These are phyloP conservation scores for Hemibagrus wyckioides DNA, from an alignment of 2,113 vertebrate genomes.

Conservation along the genomic window DNA sequence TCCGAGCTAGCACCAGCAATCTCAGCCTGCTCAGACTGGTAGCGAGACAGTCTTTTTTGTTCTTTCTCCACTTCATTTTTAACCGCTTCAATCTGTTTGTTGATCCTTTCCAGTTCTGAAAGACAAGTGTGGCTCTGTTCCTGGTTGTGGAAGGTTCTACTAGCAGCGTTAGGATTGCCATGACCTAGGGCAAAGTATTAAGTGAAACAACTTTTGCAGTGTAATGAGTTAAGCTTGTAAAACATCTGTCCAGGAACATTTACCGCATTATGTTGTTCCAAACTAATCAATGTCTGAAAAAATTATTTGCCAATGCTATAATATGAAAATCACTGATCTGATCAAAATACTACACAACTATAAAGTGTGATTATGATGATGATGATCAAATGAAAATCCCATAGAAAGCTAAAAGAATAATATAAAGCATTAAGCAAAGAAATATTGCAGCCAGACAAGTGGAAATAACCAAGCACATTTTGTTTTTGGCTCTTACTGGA, in stretches of 20 bases:
- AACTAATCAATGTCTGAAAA: neutral
- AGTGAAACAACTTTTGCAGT: neutral
- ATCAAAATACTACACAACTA: neutral
- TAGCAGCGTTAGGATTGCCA: slow-evolving; percentile 42
- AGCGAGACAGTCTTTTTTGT: slow-evolving; percentile 66
- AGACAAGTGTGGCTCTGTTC: slow-evolving; percentile 55
- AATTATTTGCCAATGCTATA: neutral
- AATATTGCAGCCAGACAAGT: neutral
- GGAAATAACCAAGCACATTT: neutral
- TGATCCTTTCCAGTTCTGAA: slow-evolving; percentile 69
- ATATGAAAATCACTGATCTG: neutral
- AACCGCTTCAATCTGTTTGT: slow-evolving; percentile 72
- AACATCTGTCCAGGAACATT: slow-evolving; percentile 2
- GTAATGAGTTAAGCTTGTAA: neutral
- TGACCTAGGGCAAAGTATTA: slow-evolving; percentile 39
- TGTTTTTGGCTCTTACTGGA: neutral
- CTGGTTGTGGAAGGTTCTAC: slow-evolving; percentile 31
- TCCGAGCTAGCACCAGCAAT: neutral
- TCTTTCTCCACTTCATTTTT: slow-evolving; percentile 74
- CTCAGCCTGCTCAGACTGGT: slow-evolving; percentile 58
- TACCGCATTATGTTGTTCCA: neutral
- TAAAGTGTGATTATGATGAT: neutral
- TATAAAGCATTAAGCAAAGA: neutral
- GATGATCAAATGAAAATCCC: neutral
- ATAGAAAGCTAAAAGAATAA: neutral